Base-by-base conservation (phyloP, 2,797 vertebrate genomes). In the Pseudopleuronectes americanus region DNA sequence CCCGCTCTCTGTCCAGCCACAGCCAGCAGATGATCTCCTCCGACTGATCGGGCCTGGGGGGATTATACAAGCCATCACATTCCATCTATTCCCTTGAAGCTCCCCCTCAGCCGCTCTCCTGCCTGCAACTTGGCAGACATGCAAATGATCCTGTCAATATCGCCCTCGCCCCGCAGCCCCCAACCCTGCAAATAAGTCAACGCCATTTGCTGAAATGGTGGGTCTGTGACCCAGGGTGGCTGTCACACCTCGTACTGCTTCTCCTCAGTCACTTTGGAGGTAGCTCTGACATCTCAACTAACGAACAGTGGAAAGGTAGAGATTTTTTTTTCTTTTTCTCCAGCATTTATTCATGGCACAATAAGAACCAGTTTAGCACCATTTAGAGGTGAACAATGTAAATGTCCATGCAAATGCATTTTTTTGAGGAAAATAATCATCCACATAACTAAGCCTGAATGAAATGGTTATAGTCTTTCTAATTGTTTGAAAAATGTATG, bases 111-210 rank as follows among this genome's bases (percentile, higher is more conserved):
- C 79, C 69, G 48, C 72, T 85, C 78, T 71, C 71, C 76, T 83
- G 76, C 67, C 60, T 71, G 70, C 8, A 19, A 86, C 88, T 86
- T 89, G 89, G 89, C 86, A 87, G 88, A 92, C 89, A 92, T 90
- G 90, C 90, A 94, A 92, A 93, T 92, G 80, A 87, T 77, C 60
- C 86, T 90, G 90, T 92, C 92, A 92, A 87, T 91, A 87, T 90
- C 68, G 2, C 36, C 81, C 78, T 83, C 36, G 3, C 70, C 68
- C 36, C 79, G 2, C 47, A 4, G 17, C 71, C 74, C 9, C 75
- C 81, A 83, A 89, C 83, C 83, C 88, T 70, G 80, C 82, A 84
- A 89, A 92, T 89, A 87, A 89, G 86, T 83, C 79, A 82, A 83
- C 74, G 82, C 84, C 76, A 90, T 90, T 90, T 81, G 77, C 82